Evolutionary conservation across 2,797 vertebrate genomes (phyloP).

Genomic region (Echeneis naucrates): DNA sequence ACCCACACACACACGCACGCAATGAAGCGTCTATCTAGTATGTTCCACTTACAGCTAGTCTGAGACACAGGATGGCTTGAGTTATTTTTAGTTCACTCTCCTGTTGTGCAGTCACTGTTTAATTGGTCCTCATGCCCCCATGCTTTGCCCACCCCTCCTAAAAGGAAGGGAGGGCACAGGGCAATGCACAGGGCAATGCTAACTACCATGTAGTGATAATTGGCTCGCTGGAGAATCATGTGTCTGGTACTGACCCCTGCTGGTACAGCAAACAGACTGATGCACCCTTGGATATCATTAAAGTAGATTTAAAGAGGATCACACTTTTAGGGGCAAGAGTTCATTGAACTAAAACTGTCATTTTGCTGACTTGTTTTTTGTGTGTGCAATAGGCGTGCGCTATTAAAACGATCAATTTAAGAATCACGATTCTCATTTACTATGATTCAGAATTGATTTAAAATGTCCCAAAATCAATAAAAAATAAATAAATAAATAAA

Average conservation of each 20-base stretch:
- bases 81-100: slow-evolving; percentile 74
- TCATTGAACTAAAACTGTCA: too few species aligned
- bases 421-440: too few species aligned
- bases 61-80: slow-evolving; percentile 7
- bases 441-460: too few species aligned
- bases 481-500: too few species aligned
- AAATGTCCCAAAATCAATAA: too few species aligned
- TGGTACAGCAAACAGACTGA: slow-evolving; percentile 29
- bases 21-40: slow-evolving; percentile 30
- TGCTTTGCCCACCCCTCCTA: slow-evolving; percentile 37
- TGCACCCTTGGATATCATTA: too few species aligned
- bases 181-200: slow-evolving; percentile 48
- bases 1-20: slow-evolving; percentile 31
- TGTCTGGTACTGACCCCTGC: slow-evolving; percentile 66
- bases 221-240: slow-evolving; percentile 8
- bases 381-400: too few species aligned
- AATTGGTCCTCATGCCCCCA: slow-evolving; percentile 69
- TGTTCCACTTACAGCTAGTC: slow-evolving; percentile 32
- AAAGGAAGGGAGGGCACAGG: too few species aligned
- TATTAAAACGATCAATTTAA: too few species aligned
- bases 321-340: too few species aligned
- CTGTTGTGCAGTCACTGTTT: slow-evolving; percentile 72
- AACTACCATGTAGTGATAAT: slow-evolving; percentile 33
- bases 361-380: too few species aligned
- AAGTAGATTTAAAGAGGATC: too few species aligned